Conservation (phyloP, 2,797 vertebrate species). For the Tarsius wallacei region DNA sequence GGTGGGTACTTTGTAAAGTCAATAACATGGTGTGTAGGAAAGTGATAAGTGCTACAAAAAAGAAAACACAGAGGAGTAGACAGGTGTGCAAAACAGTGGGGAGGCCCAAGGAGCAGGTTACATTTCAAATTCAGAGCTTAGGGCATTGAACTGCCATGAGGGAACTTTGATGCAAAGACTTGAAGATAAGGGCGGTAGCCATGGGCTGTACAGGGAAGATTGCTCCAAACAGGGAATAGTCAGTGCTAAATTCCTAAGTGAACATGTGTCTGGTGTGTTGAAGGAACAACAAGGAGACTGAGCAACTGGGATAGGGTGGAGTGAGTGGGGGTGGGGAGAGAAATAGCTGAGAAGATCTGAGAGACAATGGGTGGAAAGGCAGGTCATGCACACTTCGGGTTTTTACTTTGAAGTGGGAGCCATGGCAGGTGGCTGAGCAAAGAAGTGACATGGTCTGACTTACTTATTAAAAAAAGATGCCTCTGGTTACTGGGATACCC, state of each 20-base stretch:
- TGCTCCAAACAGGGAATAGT: background rate
- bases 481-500: background rate
- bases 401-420: background rate
- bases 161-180: background rate
- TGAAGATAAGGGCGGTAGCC: background rate
- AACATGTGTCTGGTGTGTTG: too few relatives aligned
- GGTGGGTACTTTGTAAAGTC: background rate
- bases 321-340: background rate
- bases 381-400: background rate
- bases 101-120: accelerated
- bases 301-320: background rate
- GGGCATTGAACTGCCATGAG: background rate
- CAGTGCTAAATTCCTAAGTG: too few relatives aligned
- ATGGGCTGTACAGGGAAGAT: background rate
- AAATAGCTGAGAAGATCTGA: accelerated
- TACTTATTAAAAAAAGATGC: background rate
- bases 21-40: accelerated
- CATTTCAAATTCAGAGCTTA: background rate
- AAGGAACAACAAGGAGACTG: background rate
- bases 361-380: background rate
- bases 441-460: accelerated
- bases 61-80: too few relatives aligned
- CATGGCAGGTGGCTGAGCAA: background rate
- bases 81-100: background rate
- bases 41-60: too few relatives aligned